Evolutionary conservation across 2,113 vertebrate species (phyloP), one percentile per base, ranked within the genome.

Genomic region (Mastomys coucha): DNA sequence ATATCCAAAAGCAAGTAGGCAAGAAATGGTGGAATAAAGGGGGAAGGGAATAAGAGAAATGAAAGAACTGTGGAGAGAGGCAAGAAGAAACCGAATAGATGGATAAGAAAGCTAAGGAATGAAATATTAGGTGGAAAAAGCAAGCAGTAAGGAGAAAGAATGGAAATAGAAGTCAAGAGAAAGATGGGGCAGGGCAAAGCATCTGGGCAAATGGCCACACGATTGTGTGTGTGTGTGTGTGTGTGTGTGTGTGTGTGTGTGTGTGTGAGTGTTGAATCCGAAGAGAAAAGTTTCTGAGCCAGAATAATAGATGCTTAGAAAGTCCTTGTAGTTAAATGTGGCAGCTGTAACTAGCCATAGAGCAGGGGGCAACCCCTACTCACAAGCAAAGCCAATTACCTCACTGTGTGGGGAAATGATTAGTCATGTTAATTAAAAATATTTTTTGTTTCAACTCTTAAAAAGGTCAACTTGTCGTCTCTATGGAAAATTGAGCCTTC

Each of bases 341-440:
- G 31, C 10, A 20, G 31, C 51, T 14, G 0, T 22, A 10, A 42
- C n/a, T 85, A n/a, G 0, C 42, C 16, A 14, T 7, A 17, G 60
- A 65, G 17, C 0, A 10, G 7, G 7, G 56, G 24, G 7, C 36
- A 91, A 58, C 77, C n/a, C 45, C 67, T 28, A 17, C 49, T 96
- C 93, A 97, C 77, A 1, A 0, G 98, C 97, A 97, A 98, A 98
- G 96, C 95, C 97, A 98, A 96, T 98, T 98, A 98, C 97, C 94
- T 98, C 89, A 94, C 96, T 97, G 97, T 97, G 97, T 98, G 86
- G 92, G 97, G 95, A 98, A 98, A 98, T 98, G 96, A 98, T 98
- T 98, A 98, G 98, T 98, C 97, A 98, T 95, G 91, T 98, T 99
- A 98, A 98, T 99, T 98, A 98, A 98, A 98, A 98, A 98, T 98